phyloP scores from a whole-genome alignment of 2,113 vertebrate species.

The Pluvianellus socialis region DNA sequence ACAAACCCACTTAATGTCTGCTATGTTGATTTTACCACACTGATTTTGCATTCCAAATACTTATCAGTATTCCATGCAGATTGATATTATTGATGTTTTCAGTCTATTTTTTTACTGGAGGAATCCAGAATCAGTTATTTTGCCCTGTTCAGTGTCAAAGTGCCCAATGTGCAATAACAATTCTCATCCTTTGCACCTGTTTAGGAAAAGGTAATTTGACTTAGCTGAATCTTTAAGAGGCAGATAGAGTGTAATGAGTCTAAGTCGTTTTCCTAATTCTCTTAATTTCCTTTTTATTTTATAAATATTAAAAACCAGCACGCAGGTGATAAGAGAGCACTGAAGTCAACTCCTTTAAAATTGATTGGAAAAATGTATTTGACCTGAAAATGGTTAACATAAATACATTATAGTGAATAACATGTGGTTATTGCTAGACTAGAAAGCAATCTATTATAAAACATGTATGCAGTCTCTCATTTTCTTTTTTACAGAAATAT shows the following conservation, averaged over 20 bases:
- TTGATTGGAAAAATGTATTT: background rate
- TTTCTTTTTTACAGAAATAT: background rate
- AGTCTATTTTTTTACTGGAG: background rate
- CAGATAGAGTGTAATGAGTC: background rate
- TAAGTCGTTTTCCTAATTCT: background rate
- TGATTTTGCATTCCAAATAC: background rate
- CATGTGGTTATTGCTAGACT: background rate
- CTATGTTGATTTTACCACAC: background rate
- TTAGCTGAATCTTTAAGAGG: background rate
- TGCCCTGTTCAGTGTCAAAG: background rate
- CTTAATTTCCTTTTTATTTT: background rate
- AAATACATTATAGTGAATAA: background rate
- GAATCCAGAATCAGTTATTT: background rate
- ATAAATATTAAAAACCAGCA: background rate
- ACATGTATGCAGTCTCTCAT: background rate
- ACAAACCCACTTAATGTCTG: background rate
- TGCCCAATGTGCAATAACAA: background rate
- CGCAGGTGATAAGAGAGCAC: background rate
- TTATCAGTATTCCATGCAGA: background rate
- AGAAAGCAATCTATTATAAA: background rate
- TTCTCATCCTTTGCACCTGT: background rate
- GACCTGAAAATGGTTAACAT: background rate
- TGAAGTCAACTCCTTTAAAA: background rate
- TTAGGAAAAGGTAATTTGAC: background rate
- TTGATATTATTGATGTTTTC: background rate